phyloP scores from a whole-genome alignment of 2,888 invertebrate genomes.

The Melinaea marsaeus region DNA sequence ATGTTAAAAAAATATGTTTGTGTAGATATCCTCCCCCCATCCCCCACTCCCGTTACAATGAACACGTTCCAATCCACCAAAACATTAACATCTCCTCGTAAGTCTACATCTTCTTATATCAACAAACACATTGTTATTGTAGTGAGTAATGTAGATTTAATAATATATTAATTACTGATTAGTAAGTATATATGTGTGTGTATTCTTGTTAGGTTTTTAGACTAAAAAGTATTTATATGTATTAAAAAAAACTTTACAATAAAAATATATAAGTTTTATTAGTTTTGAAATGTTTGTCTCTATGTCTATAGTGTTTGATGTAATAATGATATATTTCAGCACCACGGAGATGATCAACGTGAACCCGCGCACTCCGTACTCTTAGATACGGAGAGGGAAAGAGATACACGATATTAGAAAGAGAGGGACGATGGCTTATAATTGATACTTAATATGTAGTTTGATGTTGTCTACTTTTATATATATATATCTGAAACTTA shows the following conservation, averaged over 20 bases:
- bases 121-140: background rate
- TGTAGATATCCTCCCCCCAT: constrained; percentile 49
- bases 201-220: too few relatives aligned
- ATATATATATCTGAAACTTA: too few relatives aligned
- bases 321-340: constrained; percentile 77
- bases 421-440: background rate
- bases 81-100: constrained; percentile 43
- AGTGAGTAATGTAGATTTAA: background rate
- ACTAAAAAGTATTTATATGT: too few relatives aligned
- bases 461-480: too few relatives aligned
- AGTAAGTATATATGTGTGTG: too few relatives aligned
- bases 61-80: constrained; percentile 42
- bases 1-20: too few relatives aligned
- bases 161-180: too few relatives aligned
- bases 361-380: constrained; percentile 90
- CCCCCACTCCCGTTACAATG: constrained; percentile 45
- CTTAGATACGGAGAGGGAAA: constrained; percentile 59
- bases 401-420: background rate
- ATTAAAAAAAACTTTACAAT: too few relatives aligned
- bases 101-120: constrained; percentile 34
- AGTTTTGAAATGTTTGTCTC: too few relatives aligned
- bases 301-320: too few relatives aligned
- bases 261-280: too few relatives aligned
- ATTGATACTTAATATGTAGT: too few relatives aligned
- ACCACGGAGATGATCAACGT: constrained; percentile 95